A percentile compares a stretch with the other conserved stretches of the same genome.
Conservation (phyloP, 2,797 vertebrate species). For the Anguilla anguilla region DNA sequence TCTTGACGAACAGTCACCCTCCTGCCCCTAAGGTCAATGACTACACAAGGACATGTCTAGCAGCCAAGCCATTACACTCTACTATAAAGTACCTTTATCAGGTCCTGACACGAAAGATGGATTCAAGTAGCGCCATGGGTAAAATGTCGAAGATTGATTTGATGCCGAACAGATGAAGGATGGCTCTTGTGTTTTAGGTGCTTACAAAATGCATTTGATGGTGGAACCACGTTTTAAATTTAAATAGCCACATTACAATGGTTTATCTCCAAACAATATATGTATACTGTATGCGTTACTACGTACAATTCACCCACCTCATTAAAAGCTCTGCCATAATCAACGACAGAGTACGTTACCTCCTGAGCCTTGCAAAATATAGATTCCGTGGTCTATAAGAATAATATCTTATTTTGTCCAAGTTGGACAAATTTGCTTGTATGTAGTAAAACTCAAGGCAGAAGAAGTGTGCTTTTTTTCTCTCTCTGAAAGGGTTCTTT, state of each 20-base stretch:
- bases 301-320: background rate
- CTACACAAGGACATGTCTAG: background rate
- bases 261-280: background rate
- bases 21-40: background rate
- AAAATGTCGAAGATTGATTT: background rate
- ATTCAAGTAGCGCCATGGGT: background rate
- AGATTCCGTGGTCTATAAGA: background rate
- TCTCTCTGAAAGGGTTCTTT: background rate
- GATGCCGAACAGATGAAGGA: background rate
- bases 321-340: background rate
- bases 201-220: background rate
- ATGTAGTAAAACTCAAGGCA: background rate
- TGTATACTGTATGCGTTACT: background rate
- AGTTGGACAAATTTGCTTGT: background rate
- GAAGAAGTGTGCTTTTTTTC: background rate
- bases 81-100: background rate
- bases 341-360: background rate
- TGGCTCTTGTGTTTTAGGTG: background rate
- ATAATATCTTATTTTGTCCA: background rate
- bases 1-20: background rate
- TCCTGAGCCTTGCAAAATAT: background rate
- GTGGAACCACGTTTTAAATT: background rate
- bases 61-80: background rate
- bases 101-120: background rate
- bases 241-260: background rate